A percentile compares a stretch with the other conserved stretches of the same genome.
Evolutionary conservation across 2,888 invertebrate species (phyloP).

Genomic region (Hylaea fasciaria): DNA sequence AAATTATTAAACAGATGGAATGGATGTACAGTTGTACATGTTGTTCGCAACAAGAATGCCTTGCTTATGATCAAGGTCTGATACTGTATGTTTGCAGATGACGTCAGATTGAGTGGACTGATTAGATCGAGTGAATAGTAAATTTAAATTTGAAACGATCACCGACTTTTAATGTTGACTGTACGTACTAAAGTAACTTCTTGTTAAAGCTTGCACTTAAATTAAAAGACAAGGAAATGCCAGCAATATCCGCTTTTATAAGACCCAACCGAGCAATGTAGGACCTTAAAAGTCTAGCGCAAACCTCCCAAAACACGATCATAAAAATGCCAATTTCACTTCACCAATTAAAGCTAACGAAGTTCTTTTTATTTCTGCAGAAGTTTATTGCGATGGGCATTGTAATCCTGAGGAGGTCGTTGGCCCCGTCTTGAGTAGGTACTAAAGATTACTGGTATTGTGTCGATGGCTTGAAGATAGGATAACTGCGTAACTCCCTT

Average conservation of each 20-base stretch:
- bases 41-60: slow-evolving; percentile 11
- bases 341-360: slow-evolving; percentile 45
- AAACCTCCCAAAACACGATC: slow-evolving; percentile 17
- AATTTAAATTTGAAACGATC: too few species aligned
- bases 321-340: slow-evolving; percentile 46
- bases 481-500: slow-evolving; percentile 13
- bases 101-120: neutral
- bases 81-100: slow-evolving; percentile 3
- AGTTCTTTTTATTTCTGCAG: slow-evolving; percentile 42
- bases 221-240: slow-evolving; percentile 5
- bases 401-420: slow-evolving; percentile 25
- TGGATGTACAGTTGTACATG: slow-evolving; percentile 21
- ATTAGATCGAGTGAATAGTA: too few species aligned
- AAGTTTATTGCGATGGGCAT: slow-evolving; percentile 45
- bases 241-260: neutral
- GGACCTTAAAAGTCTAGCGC: slow-evolving; percentile 12
- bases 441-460: slow-evolving; percentile 48
- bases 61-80: slow-evolving; percentile 9
- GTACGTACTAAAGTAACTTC: neutral
- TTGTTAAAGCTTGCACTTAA: neutral
- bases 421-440: slow-evolving; percentile 40
- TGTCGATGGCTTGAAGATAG: slow-evolving; percentile 39
- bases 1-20: slow-evolving; percentile 33
- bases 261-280: slow-evolving; percentile 3
- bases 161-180: too few species aligned